Percentiles rank a stretch among this genome's conserved stretches.
Evolutionary conservation across 2,888 invertebrate genomes (phyloP).

Genomic region (Microdon myrmicae): DNA sequence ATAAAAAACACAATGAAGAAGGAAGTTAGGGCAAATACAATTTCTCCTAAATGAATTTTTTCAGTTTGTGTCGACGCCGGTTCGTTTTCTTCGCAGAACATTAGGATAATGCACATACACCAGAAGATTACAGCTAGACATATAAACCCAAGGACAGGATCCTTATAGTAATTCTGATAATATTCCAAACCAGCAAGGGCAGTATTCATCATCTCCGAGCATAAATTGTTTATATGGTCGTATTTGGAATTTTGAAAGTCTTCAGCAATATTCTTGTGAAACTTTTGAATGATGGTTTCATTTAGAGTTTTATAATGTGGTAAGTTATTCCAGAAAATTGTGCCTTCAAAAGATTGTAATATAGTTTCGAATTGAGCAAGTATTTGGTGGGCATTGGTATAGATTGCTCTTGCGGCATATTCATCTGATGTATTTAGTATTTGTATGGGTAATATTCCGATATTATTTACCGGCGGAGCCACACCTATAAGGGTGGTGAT

Average conservation of each 20-base stretch:
- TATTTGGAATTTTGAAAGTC: slow-evolving; percentile 21
- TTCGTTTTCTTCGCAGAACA: no score
- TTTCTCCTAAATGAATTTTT: no score
- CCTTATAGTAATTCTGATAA: slow-evolving; percentile 88
- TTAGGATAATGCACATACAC: slow-evolving; percentile 82
- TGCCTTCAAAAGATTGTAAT: slow-evolving; percentile 56
- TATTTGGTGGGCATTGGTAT: slow-evolving; percentile 83
- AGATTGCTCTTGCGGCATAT: slow-evolving; percentile 72
- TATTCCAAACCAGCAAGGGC: slow-evolving; percentile 80
- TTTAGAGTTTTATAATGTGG: slow-evolving; percentile 54
- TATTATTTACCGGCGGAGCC: slow-evolving; percentile 86
- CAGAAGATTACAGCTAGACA: no score
- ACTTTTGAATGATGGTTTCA: slow-evolving; percentile 20
- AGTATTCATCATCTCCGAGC: slow-evolving; percentile 72
- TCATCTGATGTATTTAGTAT: slow-evolving; percentile 55
- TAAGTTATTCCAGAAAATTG: slow-evolving; percentile 57
- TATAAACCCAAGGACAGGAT: slow-evolving; percentile 73
- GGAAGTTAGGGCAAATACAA: neutral
- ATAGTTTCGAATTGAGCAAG: slow-evolving; percentile 70
- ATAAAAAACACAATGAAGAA: slow-evolving; percentile 49
- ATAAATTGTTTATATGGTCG: slow-evolving; percentile 65
- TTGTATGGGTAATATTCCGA: slow-evolving; percentile 60
- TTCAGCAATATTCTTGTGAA: slow-evolving; percentile 3
- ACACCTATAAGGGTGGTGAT: slow-evolving; percentile 87
- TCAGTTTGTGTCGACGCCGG: no score